Evolutionary conservation across 2,797 vertebrate genomes (phyloP).

Genomic region (Thalassophryne amazonica): DNA sequence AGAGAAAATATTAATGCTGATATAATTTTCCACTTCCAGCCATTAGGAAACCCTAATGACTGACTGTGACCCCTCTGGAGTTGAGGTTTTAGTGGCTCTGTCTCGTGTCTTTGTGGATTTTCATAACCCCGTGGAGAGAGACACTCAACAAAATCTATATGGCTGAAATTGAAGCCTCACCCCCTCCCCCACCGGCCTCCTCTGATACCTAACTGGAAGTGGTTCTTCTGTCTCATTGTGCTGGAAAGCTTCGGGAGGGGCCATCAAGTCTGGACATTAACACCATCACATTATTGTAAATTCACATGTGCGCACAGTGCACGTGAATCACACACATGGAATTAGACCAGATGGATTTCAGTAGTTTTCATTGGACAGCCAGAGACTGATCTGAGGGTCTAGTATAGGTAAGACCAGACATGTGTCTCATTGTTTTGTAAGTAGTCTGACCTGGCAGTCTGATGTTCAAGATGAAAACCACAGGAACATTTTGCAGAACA

Average conservation of each 20-base stretch:
- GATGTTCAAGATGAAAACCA: too few species aligned
- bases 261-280: background rate
- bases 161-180: constrained; percentile 28
- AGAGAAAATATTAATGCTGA: background rate
- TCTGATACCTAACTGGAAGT: constrained; percentile 27
- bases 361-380: background rate
- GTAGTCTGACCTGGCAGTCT: too few species aligned
- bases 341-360: constrained; percentile 21
- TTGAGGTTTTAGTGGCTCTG: constrained; percentile 20
- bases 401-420: too few species aligned
- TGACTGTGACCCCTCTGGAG: background rate
- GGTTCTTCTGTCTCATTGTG: constrained; percentile 8
- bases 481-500: too few species aligned
- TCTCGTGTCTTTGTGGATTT: constrained; percentile 17
- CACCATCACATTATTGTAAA: background rate
- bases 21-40: background rate
- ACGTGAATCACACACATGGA: constrained; percentile 11
- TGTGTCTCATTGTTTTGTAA: too few species aligned
- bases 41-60: background rate
- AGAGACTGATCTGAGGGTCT: constrained; percentile 3
- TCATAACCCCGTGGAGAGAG: background rate
- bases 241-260: background rate
- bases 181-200: constrained; percentile 1
- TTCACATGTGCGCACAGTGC: background rate
- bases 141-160: constrained; percentile 15